Evolutionary conservation across 2,888 invertebrate species (phyloP).

Genomic region (Hirtodrosophila histrioides): DNA sequence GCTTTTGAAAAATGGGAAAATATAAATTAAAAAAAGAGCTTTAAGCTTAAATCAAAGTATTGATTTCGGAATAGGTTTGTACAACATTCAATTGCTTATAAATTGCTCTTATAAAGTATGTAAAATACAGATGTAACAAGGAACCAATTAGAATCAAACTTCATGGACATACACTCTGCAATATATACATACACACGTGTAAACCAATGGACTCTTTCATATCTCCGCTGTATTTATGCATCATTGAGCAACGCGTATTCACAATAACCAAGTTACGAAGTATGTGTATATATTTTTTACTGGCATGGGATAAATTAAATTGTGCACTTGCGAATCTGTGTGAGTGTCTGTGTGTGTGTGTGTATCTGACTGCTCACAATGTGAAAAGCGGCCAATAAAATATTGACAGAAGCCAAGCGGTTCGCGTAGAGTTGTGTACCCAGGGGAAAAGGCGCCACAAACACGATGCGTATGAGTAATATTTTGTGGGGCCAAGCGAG

Average conservation of each 20-base stretch:
- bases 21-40: no score
- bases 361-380: constrained; percentile 25
- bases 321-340: constrained; percentile 37
- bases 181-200: not conserved
- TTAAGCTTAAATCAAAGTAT: no score
- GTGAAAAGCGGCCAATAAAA: constrained; percentile 46
- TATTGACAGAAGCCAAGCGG: constrained; percentile 53
- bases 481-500: constrained; percentile 12
- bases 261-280: not conserved
- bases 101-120: no score
- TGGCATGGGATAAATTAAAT: constrained; percentile 51
- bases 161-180: constrained; percentile 1
- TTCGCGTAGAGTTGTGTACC: constrained; percentile 37
- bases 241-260: constrained; percentile 12
- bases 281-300: constrained; percentile 15
- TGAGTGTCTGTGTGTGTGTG: constrained; percentile 1
- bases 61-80: no score
- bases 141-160: no score
- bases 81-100: no score
- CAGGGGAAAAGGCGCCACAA: constrained; percentile 19
- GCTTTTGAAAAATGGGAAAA: no score
- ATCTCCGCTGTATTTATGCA: constrained; percentile 2
- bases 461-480: constrained; percentile 43
- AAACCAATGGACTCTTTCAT: constrained; percentile 6
- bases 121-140: no score